These are phyloP conservation scores for Paracentrotus lividus DNA, from an alignment of 53 echinoderm and acorn worm species.

Conservation along the genomic window DNA sequence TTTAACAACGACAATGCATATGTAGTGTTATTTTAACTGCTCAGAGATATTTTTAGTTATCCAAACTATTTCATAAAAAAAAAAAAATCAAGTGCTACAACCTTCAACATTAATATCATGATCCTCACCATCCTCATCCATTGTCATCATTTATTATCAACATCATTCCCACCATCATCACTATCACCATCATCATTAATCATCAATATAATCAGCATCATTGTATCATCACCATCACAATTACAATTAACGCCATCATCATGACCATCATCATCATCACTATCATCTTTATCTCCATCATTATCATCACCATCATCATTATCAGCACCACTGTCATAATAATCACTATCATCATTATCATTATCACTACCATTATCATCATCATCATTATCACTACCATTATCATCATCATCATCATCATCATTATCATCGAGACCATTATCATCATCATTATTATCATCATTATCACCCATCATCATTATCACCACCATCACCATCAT, in stretches of 20 bases:
- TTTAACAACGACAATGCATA: no score
- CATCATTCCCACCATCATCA: neutral
- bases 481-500: neutral
- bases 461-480: slow-evolving; percentile 12
- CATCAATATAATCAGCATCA: neutral
- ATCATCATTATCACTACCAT: slow-evolving; percentile 11
- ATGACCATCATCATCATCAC: neutral
- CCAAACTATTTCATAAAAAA: no score
- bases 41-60: neutral
- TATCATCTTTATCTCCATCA: neutral
- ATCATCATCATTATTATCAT: slow-evolving; percentile 40
- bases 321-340: no score
- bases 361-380: neutral
- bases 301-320: slow-evolving; percentile 12
- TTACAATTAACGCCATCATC: neutral
- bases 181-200: neutral
- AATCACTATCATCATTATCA: slow-evolving; percentile 9
- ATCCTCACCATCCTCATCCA: no score
- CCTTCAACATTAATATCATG: no score
- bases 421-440: neutral
- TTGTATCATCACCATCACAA: neutral
- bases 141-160: no score
- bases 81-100: no score
- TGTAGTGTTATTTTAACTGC: no score
- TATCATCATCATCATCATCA: neutral